phyloP scores from a whole-genome alignment of 2,888 invertebrate species.

The Petrophora chlorosata region DNA sequence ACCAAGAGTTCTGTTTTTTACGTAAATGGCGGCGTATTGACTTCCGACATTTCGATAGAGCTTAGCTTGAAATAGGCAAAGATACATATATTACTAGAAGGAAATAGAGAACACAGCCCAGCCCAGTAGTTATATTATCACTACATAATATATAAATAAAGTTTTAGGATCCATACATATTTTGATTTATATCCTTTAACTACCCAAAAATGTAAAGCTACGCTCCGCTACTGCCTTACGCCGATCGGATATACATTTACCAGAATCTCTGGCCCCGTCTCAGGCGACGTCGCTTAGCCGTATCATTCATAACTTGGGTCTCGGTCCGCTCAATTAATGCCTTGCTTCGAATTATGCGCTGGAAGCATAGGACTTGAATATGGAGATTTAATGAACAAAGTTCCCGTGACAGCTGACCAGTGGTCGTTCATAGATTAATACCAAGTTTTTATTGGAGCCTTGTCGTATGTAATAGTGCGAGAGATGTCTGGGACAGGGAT shows the following conservation, averaged over 20 bases:
- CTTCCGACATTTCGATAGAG: too few relatives aligned
- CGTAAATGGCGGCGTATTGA: too few relatives aligned
- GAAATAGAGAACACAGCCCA: too few relatives aligned
- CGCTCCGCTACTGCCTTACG: constrained; percentile 25
- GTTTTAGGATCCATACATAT: too few relatives aligned
- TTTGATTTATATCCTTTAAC: too few relatives aligned
- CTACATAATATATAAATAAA: too few relatives aligned
- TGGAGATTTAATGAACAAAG: constrained; percentile 33
- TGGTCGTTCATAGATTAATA: constrained; percentile 19
- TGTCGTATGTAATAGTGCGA: constrained; percentile 5
- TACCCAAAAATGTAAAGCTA: too few relatives aligned
- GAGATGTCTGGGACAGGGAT: not conserved
- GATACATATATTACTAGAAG: too few relatives aligned
- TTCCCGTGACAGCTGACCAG: constrained; percentile 25
- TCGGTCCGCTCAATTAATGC: constrained; percentile 68
- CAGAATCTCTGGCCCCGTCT: constrained; percentile 45
- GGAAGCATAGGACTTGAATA: constrained; percentile 27
- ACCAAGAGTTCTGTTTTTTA: too few relatives aligned
- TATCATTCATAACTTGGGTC: constrained; percentile 64
- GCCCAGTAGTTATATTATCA: too few relatives aligned
- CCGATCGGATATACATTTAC: constrained; percentile 15
- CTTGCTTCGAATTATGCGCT: constrained; percentile 57
- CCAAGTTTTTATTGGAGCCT: constrained; percentile 15
- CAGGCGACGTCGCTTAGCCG: constrained; percentile 61
- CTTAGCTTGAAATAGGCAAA: too few relatives aligned